A percentile compares a stretch with the other conserved stretches of the same genome.
Evolutionary conservation across 2,888 invertebrate genomes (phyloP).

Genomic region (Galeruca laticollis): DNA sequence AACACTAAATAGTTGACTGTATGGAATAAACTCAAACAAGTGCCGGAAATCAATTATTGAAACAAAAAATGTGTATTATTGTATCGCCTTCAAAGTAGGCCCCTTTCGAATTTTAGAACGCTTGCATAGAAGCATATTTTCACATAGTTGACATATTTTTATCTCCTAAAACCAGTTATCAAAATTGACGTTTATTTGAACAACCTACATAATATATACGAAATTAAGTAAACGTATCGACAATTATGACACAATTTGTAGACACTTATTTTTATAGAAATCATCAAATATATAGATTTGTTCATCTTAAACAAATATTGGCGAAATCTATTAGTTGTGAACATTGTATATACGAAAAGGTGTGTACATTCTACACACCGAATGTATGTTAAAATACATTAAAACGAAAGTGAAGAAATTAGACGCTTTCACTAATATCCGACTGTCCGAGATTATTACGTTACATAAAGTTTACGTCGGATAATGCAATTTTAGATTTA

Average conservation of each 20-base stretch:
- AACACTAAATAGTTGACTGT: no score
- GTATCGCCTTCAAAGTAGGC: no score
- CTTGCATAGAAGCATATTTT: no score
- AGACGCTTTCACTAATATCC: constrained; percentile 10
- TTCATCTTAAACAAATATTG: not conserved
- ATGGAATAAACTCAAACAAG: no score
- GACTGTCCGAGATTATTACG: not conserved
- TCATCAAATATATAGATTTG: not conserved
- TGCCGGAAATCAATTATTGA: no score
- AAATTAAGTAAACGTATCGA: not conserved
- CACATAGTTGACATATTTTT: no score
- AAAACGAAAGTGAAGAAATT: constrained; percentile 19
- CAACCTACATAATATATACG: not conserved
- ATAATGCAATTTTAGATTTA: constrained; percentile 3
- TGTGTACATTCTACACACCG: not conserved
- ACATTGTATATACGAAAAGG: not conserved
- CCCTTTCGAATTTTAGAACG: no score
- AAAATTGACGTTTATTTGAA: not conserved
- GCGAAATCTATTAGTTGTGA: not conserved
- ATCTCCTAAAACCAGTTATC: no score
- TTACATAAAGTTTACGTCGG: not conserved
- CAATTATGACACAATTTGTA: not conserved
- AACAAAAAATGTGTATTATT: no score
- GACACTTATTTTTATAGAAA: not conserved
- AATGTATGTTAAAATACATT: not conserved